Conservation (phyloP, 2,888 invertebrate species). For the Polydrusus tereticollis region DNA sequence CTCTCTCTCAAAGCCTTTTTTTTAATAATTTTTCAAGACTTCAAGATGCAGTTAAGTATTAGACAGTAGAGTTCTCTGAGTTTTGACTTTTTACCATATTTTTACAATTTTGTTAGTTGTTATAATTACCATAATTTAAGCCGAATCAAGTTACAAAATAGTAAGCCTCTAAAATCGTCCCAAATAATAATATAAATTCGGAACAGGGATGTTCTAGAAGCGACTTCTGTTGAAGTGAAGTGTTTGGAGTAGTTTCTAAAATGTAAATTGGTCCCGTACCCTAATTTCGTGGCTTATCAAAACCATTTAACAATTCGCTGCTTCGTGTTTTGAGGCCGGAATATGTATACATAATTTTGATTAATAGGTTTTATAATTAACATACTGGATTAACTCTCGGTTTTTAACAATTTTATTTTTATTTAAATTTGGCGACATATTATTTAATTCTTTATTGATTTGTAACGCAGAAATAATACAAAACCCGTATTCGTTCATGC, state of each 20-base stretch:
- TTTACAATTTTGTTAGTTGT: not conserved
- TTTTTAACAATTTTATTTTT: too few species aligned
- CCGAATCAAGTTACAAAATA: not conserved
- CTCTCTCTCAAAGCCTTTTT: too few species aligned
- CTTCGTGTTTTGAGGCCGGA: not conserved
- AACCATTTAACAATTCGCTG: not conserved
- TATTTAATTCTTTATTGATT: too few species aligned
- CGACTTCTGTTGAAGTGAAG: not conserved
- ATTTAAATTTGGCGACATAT: too few species aligned
- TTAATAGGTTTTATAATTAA: not conserved
- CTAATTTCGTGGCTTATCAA: conserved; percentile 1
- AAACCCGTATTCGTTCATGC: too few species aligned
- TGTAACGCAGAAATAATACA: too few species aligned
- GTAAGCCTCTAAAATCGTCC: not conserved
- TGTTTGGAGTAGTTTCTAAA: not conserved
- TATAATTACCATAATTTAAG: not conserved
- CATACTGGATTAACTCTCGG: too few species aligned
- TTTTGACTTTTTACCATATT: too few species aligned
- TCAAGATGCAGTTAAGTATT: too few species aligned
- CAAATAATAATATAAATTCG: not conserved
- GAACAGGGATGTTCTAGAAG: not conserved
- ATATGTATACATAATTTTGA: conserved; percentile 6
- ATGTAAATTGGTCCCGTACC: conserved; percentile 2
- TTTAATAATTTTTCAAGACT: too few species aligned
- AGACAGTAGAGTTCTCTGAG: too few species aligned